Evolutionary conservation across 1,140 invertebrate species (phyloP), one percentile per base, ranked within the genome.

Genomic region (Lerema accius): DNA sequence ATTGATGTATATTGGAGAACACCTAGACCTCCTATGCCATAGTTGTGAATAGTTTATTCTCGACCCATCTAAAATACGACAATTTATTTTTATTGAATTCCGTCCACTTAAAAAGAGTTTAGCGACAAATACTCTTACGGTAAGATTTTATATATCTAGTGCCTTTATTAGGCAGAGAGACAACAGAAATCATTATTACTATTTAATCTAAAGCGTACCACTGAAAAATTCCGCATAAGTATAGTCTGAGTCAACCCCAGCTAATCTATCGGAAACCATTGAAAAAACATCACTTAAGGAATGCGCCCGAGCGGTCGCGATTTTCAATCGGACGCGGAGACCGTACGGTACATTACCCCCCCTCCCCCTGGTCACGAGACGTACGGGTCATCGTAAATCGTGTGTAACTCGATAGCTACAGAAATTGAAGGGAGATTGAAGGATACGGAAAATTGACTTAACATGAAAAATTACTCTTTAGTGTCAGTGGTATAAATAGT

Each of bases 281-380:
- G 60, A 64, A 68, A 72, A 80, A 80, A 81, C 76, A 84, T 80
- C 81, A 78, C 73, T 84, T 75, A 78, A 80, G 69, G 67, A 69
- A 78, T 68, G 50, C 58, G 65, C 67, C 60, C 65, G 40, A 64
- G 59, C 42, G 59, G 59, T 55, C 48, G 50, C 64, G 71, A 78
- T 84, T 84, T 82, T 80, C 86, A 88, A 90, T 90, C 78, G 84
- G 70, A 81, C 85, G 76, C 79, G 53, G 73, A 70, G 78, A 77
- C 77, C 80, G 73, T 72, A 80, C 82, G 82, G 62, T 79, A 82
- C 71, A 83, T 84, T 83, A 82, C 65, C 71, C 71, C 61, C 61
- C 19, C 19, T 23, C 19, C 65, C 71, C 71, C 59, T 59, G 51
- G 53, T 62, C 68, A 65, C 67, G 64, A 67, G 45, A 37, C 42